Evolutionary conservation across 2,888 invertebrate species (phyloP).

Genomic region (Pristionchus fissidentatus): DNA sequence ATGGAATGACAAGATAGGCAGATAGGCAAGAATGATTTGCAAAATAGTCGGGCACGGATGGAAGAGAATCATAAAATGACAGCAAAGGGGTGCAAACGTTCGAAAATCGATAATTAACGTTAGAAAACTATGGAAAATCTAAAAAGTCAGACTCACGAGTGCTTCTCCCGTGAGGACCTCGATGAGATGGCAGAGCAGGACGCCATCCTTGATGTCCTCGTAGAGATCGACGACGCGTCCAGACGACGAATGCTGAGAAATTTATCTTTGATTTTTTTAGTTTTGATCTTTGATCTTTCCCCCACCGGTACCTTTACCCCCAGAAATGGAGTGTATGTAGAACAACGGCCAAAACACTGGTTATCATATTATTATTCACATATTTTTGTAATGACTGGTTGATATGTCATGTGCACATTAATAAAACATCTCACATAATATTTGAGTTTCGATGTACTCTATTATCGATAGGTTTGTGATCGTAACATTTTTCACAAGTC

Average conservation of each 20-base stretch:
- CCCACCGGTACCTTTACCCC: too few species aligned
- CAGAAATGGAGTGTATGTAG: too few species aligned
- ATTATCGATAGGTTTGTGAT: too few species aligned
- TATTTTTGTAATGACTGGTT: too few species aligned
- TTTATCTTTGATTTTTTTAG: background rate
- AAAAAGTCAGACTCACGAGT: slow-evolving; percentile 73
- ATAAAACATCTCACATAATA: too few species aligned
- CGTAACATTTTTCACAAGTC: too few species aligned
- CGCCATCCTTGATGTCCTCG: slow-evolving; percentile 74
- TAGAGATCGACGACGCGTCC: slow-evolving; percentile 71
- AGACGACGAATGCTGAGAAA: slow-evolving; percentile 73
- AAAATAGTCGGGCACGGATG: background rate
- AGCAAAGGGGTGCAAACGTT: background rate
- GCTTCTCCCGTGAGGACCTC: slow-evolving; percentile 75
- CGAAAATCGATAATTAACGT: slow-evolving; percentile 24
- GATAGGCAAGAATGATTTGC: background rate
- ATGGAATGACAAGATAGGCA: too few species aligned
- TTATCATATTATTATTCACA: too few species aligned
- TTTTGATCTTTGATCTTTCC: background rate
- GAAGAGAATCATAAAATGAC: background rate
- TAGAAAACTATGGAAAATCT: too few species aligned
- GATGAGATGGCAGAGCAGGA: slow-evolving; percentile 73
- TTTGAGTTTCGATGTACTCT: too few species aligned
- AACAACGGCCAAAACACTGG: too few species aligned
- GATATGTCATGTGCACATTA: too few species aligned